phyloP scores from a whole-genome alignment of 2,888 invertebrate genomes.

The Celastrina argiolus region DNA sequence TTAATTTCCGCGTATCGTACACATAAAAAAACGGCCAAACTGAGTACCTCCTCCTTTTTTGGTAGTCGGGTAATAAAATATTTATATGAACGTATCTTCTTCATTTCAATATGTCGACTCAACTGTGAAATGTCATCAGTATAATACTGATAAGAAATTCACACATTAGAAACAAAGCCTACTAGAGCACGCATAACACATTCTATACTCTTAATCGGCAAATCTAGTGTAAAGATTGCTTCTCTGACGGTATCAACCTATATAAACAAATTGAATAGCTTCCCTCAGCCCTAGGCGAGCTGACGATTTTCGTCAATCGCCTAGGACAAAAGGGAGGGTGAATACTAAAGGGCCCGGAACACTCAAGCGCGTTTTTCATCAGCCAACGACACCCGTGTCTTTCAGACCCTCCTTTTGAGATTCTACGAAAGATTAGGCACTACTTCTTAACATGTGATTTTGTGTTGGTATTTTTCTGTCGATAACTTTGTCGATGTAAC shows the following conservation, averaged over 20 bases:
- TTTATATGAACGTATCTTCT: no score
- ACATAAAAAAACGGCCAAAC: no score
- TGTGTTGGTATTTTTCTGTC: constrained; percentile 41
- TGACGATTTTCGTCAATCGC: constrained; percentile 74
- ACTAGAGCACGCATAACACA: constrained; percentile 18
- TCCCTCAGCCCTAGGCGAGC: constrained; percentile 38
- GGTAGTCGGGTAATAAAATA: no score
- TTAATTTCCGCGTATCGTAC: no score
- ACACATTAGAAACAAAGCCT: background rate
- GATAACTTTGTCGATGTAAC: background rate
- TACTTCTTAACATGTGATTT: constrained; percentile 58
- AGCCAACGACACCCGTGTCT: constrained; percentile 60
- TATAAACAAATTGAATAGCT: constrained; percentile 47
- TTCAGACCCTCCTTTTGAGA: constrained; percentile 72
- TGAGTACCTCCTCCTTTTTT: no score
- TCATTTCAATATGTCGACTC: no score
- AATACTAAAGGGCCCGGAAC: constrained; percentile 67
- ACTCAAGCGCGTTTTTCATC: constrained; percentile 71
- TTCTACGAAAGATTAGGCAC: constrained; percentile 74
- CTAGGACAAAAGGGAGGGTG: constrained; percentile 66
- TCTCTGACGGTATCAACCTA: background rate
- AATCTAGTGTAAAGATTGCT: constrained; percentile 13
- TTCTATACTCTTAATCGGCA: constrained; percentile 22
- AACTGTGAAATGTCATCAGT: no score
- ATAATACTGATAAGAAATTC: no score